Base-by-base conservation (phyloP, 2,113 vertebrate genomes). In the Grantiella picta region DNA sequence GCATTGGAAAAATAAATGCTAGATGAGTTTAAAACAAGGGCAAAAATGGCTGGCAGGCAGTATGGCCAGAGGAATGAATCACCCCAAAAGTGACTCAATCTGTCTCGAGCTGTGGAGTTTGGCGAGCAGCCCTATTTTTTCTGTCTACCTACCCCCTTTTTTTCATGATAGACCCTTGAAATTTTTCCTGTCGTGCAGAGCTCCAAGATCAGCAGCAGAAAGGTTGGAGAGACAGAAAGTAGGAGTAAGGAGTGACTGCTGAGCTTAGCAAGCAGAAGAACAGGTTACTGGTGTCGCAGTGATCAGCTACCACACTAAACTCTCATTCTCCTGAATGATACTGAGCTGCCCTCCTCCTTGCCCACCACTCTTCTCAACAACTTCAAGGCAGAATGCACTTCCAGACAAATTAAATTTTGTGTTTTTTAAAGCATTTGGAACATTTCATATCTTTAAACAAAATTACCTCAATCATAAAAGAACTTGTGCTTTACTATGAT, bases 261-360 rank as follows among this genome's bases (percentile, higher is more conserved):
- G 2, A 47, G 9, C 23, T 73, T 33, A 68, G 27, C 3, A 50
- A 69, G 13, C 25, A 82, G 45, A 57, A 78, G 33, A 27, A 35
- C 24, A 53, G 25, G 8, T n/a, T 75, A 7, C 15, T 42, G 15
- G 12, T 57, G 28, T 4, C 19, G 49, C 0, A 0, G 7, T 11
- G n/a, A 44, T 44, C 12, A 66, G 21, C n/a, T 65, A 38, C 17
- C 15, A 15, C 35, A 22, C 28, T 36, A 61, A 75, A 63, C 24
- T 24, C 24, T 61, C 28, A 18, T 36, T 60, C 35, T 69, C 21
- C 11, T 40, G 3, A 78, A 33, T 10, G 31, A 49, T 20, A 11
- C 16, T 57, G 42, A 71, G 22, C 45, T 90, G 59, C 35, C 21
- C 56, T 87, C 49, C 29, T 50, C 44, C 24, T 56, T 93, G 35